Evolutionary conservation across 2,113 vertebrate genomes (phyloP).

Genomic region (Psilopogon haemacephalus): DNA sequence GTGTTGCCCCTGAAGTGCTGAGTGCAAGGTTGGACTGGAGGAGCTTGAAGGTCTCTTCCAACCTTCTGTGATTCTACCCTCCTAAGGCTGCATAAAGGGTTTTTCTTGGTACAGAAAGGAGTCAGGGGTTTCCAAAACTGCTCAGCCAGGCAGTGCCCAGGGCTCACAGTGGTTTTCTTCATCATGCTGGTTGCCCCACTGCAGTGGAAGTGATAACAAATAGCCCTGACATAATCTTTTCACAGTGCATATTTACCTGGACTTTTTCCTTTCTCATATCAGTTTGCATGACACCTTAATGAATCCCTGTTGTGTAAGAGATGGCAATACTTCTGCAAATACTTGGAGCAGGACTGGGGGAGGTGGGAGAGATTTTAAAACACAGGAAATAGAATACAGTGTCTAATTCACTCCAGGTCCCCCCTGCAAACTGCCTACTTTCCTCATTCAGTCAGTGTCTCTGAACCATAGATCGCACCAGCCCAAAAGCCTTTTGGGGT

Average conservation of each 20-base stretch:
- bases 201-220: background rate
- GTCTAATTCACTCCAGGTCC: background rate
- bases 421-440: background rate
- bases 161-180: background rate
- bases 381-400: background rate
- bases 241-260: background rate
- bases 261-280: background rate
- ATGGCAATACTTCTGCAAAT: background rate
- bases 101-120: background rate
- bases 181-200: background rate
- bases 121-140: background rate
- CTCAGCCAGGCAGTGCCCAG: background rate
- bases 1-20: no score
- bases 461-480: fast-evolving
- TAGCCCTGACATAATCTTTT: background rate
- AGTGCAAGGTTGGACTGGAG: no score
- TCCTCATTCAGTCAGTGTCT: background rate
- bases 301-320: background rate
- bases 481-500: background rate
- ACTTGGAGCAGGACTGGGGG: background rate
- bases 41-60: no score
- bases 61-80: no score
- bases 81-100: background rate
- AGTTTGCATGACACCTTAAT: background rate
- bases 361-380: background rate